Conservation (phyloP, 2,888 invertebrate genomes). For the Timandra comae region DNA sequence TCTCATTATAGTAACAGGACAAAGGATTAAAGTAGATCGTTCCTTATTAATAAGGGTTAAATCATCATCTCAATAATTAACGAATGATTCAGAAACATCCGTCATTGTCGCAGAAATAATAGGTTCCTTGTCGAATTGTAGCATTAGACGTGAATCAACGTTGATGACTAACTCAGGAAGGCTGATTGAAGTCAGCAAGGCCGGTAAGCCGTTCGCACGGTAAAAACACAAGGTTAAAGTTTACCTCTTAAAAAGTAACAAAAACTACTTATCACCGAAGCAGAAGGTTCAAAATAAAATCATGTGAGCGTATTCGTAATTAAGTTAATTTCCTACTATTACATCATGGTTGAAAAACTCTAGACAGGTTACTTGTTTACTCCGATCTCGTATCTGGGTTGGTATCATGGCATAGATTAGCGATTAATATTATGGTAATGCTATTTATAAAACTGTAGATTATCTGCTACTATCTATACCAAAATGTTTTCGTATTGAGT, state of each 20-base stretch:
- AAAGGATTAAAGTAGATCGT: too few species aligned
- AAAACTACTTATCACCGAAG: constrained; percentile 9
- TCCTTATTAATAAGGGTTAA: too few species aligned
- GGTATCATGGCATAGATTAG: too few species aligned
- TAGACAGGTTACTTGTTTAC: constrained; percentile 3
- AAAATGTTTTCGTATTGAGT: too few species aligned
- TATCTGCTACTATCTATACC: too few species aligned
- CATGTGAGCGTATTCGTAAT: constrained; percentile 14
- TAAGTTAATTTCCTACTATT: constrained; percentile 21
- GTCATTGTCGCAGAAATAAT: constrained; percentile 15
- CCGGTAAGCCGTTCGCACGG: constrained; percentile 14
- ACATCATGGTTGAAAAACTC: constrained; percentile 17
- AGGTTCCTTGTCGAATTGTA: constrained; percentile 28
- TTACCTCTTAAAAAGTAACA: not conserved
- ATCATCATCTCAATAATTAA: constrained; percentile 9
- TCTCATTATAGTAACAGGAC: too few species aligned
- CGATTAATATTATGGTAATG: too few species aligned
- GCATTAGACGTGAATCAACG: constrained; percentile 46
- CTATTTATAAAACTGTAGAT: too few species aligned
- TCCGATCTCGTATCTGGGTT: not conserved
- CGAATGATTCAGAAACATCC: constrained; percentile 17
- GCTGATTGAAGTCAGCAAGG: constrained; percentile 28
- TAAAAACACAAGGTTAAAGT: constrained; percentile 21
- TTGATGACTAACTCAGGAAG: constrained; percentile 44
- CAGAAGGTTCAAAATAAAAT: constrained; percentile 21